These are phyloP conservation scores for Fregetta grallaria DNA, from an alignment of 2,113 vertebrate species.

Conservation along the genomic window DNA sequence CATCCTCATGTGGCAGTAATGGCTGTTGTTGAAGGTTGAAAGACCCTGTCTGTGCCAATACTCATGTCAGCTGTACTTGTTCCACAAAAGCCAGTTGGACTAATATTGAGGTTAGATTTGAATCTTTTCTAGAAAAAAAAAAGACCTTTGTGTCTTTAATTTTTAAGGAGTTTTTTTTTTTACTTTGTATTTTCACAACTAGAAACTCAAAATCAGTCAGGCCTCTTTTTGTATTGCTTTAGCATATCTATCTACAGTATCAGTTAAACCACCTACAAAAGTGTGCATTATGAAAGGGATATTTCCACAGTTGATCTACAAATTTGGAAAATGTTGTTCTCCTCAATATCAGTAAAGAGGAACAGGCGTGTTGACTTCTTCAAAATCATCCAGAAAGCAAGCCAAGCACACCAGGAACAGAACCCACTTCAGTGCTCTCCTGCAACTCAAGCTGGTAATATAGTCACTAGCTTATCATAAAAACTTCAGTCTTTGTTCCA, in stretches of 20 bases:
- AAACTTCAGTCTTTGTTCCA: not conserved
- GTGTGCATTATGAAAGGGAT: not conserved
- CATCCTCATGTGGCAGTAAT: not conserved
- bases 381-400: not conserved
- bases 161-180: not conserved
- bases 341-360: not conserved
- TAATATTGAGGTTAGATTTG: not conserved
- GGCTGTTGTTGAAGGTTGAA: not conserved
- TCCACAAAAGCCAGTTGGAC: not conserved
- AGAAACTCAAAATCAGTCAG: not conserved
- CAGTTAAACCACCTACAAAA: not conserved
- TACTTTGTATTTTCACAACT: not conserved
- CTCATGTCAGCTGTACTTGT: not conserved
- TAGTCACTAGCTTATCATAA: not conserved
- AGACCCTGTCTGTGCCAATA: not conserved
- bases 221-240: not conserved
- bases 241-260: not conserved
- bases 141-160: accelerated
- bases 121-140: not conserved
- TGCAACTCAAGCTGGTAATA: not conserved
- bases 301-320: not conserved
- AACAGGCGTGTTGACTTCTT: not conserved
- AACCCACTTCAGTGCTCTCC: not conserved
- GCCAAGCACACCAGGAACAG: not conserved
- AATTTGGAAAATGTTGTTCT: not conserved